Percentiles rank a stretch among this genome's conserved stretches.
Conservation (phyloP, 2,888 invertebrate species). For the Clitarchus hookeri region DNA sequence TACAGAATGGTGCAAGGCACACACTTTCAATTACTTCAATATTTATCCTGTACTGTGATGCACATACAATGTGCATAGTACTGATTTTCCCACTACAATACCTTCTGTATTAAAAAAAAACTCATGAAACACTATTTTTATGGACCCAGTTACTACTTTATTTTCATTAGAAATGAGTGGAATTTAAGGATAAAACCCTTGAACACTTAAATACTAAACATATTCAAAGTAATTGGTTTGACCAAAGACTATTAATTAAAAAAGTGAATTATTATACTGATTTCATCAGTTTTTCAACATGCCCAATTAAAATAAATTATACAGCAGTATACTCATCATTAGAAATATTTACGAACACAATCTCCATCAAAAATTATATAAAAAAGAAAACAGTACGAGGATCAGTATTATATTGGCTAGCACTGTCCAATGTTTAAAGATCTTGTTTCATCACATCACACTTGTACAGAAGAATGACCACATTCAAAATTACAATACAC, state of each 20-base stretch:
- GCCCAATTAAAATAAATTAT: neutral
- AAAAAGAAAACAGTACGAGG: neutral
- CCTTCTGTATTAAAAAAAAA: too few species aligned
- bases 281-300: neutral
- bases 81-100: neutral
- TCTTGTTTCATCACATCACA: neutral
- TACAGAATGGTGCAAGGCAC: conserved; percentile 19
- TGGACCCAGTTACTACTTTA: neutral
- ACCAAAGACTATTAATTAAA: neutral
- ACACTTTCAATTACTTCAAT: conserved; percentile 5
- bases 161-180: neutral
- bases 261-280: neutral
- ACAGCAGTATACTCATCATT: neutral
- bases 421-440: neutral
- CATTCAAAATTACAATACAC: conserved; percentile 5
- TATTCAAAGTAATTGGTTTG: neutral
- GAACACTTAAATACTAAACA: neutral
- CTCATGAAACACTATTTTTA: too few species aligned
- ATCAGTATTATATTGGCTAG: neutral
- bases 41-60: neutral
- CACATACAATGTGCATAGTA: neutral
- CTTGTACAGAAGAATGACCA: neutral
- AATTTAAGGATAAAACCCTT: neutral
- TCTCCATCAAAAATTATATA: neutral
- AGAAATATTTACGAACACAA: neutral